Base-by-base conservation (phyloP, 2,888 invertebrate species). In the Exocentrus adspersus region DNA sequence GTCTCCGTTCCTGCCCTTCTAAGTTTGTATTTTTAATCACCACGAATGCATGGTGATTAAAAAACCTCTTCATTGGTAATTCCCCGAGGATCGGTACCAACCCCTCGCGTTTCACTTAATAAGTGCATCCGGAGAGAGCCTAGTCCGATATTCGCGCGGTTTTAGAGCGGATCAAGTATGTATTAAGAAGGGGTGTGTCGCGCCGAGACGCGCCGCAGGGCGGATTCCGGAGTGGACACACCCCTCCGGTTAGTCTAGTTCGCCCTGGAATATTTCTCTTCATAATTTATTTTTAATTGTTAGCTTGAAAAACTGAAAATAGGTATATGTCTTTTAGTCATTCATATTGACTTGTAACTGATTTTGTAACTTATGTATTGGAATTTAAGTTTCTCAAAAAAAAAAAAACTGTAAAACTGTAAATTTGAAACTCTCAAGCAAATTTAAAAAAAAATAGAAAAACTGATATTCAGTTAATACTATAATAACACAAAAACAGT, bases 161-260 rank as follows among this genome's bases (percentile, higher is more conserved):
- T 75, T 67, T 64, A 72, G 73, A 72, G 71, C 72, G 77, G 77
- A 78, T 80, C 80, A 79, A 80, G 79, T 80, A 79, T 75, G 78
- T 78, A 80, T 80, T 80, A 80, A 79, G 79, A 77, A 77, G 77
- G 80, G 80, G 79, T 78, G 79, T 78, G 77, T 78, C 76, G 73
- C 75, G 76, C 77, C 77, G n/a, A 79, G 78, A 76, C 72, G 73
- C 69, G 72, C 69, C n/a, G 61, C 65, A 71, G 79, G 78, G 76
- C 76, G 77, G 78, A 67, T 71, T 58, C 75, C 69, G 60, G 67
- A 69, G 62, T 68, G 72, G 75, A 75, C 76, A 75, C 76, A 75
- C 78, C 77, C 73, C 73, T 69, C 57, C 72, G 67, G 73, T 74
- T 74, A 73, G 71, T 73, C 68, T 64, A 60, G 37, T 53, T 56